Evolutionary conservation across 1,140 invertebrate species (phyloP), one percentile per base, ranked within the genome.

Genomic region (Brachionus calyciflorus): DNA sequence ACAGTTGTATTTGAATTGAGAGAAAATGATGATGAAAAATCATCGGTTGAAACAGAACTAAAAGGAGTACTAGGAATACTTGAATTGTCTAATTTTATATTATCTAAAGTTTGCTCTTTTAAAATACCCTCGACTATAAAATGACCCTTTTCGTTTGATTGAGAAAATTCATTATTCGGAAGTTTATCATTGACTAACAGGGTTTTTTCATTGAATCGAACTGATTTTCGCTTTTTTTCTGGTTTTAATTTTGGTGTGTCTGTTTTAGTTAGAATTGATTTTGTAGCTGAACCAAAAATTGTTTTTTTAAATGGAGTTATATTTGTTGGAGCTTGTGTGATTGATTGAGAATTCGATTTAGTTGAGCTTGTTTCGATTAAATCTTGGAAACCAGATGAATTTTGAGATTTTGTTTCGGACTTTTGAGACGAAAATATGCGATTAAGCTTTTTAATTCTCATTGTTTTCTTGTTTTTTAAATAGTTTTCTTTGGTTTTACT

Each of bases 141-240:
- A 65, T 65, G 60, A 44, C 19, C 60, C 28, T 65, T 65, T 65
- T 65, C 60, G 17, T 60, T 60, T 17, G 55, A 60, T 0, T 60
- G 5, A 26, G 60, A 9, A 26, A 44, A 24, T 24, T 46, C 60
- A 65, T 65, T 41, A 24, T 44, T 19, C 1, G 9, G 12, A 5
- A 26, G 17, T 4, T 65, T 65, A 24, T 65, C 60, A n/a, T 65
- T 65, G 7, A 65, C 10, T 6, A 65, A 41, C 3, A 44, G 21
- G 12, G 40, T 65, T 28, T 65, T 65, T 65, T 65, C 60, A 44
- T 12, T 44, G 17, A 65, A 65, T 14, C 60, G 60, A 65, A 65
- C 60, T 28, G 60, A 65, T 65, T 65, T 65, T 65, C 60, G 28
- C 44, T 65, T 65, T 44, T 65, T 65, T 41, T 65, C 60, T 1